phyloP scores from a whole-genome alignment of 2,797 vertebrate genomes.

The Carapus acus region DNA sequence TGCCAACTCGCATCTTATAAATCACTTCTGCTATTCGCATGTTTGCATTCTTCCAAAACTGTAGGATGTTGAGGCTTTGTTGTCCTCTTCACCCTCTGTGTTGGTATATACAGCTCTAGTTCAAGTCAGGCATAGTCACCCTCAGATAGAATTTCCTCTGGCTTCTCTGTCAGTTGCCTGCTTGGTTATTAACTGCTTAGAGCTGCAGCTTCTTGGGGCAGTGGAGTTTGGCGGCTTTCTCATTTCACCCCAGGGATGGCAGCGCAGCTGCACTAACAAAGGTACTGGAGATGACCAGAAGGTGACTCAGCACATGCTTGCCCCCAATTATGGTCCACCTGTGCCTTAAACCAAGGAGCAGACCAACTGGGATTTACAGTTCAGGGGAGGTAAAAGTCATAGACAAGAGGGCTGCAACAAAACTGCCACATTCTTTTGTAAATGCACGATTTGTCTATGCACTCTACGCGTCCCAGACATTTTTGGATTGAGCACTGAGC shows the following conservation, averaged over 20 bases:
- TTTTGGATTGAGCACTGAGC: constrained; percentile 52
- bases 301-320: constrained; percentile 24
- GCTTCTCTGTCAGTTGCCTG: constrained; percentile 15
- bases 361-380: constrained; percentile 23
- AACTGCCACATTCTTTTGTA: constrained; percentile 3
- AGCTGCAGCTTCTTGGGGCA: constrained; percentile 16
- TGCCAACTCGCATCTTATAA: constrained; percentile 49
- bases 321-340: constrained; percentile 37
- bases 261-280: constrained; percentile 16
- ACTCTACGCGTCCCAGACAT: constrained; percentile 59
- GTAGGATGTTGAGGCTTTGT: too few relatives aligned
- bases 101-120: too few relatives aligned
- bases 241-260: constrained; percentile 17
- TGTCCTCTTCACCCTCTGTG: too few relatives aligned
- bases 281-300: constrained; percentile 15
- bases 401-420: constrained; percentile 13
- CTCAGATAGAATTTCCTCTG: constrained; percentile 12
- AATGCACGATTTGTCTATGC: constrained; percentile 34
- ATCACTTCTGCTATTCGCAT: constrained; percentile 41
- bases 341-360: constrained; percentile 34
- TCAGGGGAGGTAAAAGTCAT: constrained; percentile 22
- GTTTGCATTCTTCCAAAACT: constrained; percentile 36
- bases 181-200: constrained; percentile 32
- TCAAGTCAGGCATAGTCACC: constrained; percentile 11
- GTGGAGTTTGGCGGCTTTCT: constrained; percentile 12